A percentile compares a stretch with the other conserved stretches of the same genome.
Conservation (phyloP, 2,888 invertebrate species). For the Cordilura impudica region DNA sequence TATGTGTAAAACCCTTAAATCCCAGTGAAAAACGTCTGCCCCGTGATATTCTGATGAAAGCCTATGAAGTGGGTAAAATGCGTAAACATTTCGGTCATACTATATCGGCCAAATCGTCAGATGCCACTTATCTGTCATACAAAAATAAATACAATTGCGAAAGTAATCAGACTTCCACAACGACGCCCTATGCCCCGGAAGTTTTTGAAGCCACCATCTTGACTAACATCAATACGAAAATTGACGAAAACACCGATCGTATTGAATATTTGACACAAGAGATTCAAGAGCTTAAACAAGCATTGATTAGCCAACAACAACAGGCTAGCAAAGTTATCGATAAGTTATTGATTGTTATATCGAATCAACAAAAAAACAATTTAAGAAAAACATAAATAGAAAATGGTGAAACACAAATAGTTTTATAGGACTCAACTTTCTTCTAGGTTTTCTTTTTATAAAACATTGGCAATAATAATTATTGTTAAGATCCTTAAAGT, state of each 20-base stretch:
- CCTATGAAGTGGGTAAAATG: slow-evolving; percentile 89
- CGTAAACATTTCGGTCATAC: slow-evolving; percentile 85
- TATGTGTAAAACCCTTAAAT: slow-evolving; percentile 90
- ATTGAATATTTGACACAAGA: slow-evolving; percentile 84
- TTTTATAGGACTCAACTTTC: no score
- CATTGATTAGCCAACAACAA: slow-evolving; percentile 78
- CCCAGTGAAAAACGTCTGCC: slow-evolving; percentile 90
- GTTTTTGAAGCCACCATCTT: slow-evolving; percentile 80
- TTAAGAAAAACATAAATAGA: slow-evolving; percentile 73
- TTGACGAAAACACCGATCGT: slow-evolving; percentile 84
- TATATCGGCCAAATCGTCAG: slow-evolving; percentile 83
- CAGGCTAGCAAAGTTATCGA: slow-evolving; percentile 78
- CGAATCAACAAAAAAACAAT: slow-evolving; percentile 78
- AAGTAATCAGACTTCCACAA: slow-evolving; percentile 74
- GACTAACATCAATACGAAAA: slow-evolving; percentile 81
- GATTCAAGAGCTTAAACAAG: slow-evolving; percentile 83
- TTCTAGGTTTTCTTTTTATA: not conserved
- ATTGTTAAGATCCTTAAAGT: not conserved
- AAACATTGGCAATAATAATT: not conserved
- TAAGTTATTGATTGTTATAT: slow-evolving; percentile 76
- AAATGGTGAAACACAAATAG: no score
- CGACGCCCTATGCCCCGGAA: slow-evolving; percentile 78
- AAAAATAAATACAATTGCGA: slow-evolving; percentile 84
- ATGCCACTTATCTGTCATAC: slow-evolving; percentile 82
- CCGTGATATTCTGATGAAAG: slow-evolving; percentile 87